These are phyloP conservation scores for Meloidogyne hapla DNA, from an alignment of 1,140 invertebrate species.

Conservation along the genomic window DNA sequence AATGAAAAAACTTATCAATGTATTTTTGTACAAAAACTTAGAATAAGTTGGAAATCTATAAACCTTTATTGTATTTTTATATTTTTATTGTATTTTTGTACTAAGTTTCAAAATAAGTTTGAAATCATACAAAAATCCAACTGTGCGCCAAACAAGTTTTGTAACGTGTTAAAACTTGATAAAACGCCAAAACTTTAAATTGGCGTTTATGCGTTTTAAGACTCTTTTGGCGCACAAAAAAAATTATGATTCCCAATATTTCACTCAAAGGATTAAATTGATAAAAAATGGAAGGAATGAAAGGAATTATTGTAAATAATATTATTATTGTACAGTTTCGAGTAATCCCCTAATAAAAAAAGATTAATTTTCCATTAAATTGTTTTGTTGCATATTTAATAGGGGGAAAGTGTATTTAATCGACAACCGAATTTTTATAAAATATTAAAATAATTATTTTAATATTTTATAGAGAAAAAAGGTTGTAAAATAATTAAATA, in stretches of 20 bases:
- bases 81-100: no score
- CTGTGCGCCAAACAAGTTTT: not conserved
- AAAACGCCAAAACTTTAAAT: not conserved
- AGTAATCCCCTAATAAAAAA: not conserved
- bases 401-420: not conserved
- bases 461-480: not conserved
- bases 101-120: not conserved
- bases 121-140: not conserved
- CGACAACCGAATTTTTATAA: not conserved
- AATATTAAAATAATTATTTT: not conserved
- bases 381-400: constrained; percentile 2
- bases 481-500: not conserved
- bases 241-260: not conserved
- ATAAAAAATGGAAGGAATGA: not conserved
- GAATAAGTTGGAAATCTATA: no score
- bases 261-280: not conserved
- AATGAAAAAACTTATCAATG: no score
- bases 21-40: no score
- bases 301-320: not conserved
- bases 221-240: not conserved
- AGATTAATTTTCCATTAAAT: not conserved
- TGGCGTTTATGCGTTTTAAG: not conserved
- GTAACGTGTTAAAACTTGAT: not conserved
- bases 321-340: not conserved
- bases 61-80: no score